Base-by-base conservation (phyloP, 2,888 invertebrate species). In the Cosmia trapezina region DNA sequence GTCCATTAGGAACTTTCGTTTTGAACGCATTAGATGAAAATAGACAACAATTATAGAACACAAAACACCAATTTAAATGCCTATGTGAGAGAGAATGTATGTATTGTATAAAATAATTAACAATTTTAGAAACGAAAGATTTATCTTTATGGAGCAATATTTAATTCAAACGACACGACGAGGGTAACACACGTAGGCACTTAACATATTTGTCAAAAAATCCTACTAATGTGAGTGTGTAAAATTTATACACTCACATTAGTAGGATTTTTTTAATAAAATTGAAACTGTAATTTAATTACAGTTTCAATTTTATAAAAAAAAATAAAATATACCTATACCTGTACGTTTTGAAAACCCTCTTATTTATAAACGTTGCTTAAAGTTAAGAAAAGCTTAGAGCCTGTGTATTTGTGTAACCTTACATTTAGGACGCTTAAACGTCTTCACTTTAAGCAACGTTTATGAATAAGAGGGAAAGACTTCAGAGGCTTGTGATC, bases 181-280 rank as follows among this genome's bases (percentile, higher is more conserved):
- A 76, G 65, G 65, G 43, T 43, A 5, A 5, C 47, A 43, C 33
- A 33, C 9, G 37, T 1, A 45, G 14, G 1, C 28, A 49, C n/a
- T 14, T 73, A 7, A 11, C 19, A 14, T 37, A 60, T 71, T 73
- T 73, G 63, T 56, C 41, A 64, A 64, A 62, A 19, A 17, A 43
- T 19, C 1, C 47, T 47, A 22, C 8, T 12, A 47, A 57, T 28
- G 19, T n/a, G 14, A 53, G 9, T 37, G 8, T 28, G 6, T 22
- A 17, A 3, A n/a, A n/a, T n/a, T n/a, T n/a, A n/a, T n/a, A n/a
- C n/a, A n/a, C n/a, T n/a, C n/a, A n/a, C n/a, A n/a, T n/a, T n/a
- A n/a, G n/a, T n/a, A n/a, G n/a, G n/a, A n/a, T n/a, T n/a, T n/a
- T n/a, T n/a, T n/a, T n/a, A n/a, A n/a, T n/a, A n/a, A n/a, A n/a